phyloP scores from a whole-genome alignment of 2,113 vertebrate species.

The Cochlearius cochlearius region DNA sequence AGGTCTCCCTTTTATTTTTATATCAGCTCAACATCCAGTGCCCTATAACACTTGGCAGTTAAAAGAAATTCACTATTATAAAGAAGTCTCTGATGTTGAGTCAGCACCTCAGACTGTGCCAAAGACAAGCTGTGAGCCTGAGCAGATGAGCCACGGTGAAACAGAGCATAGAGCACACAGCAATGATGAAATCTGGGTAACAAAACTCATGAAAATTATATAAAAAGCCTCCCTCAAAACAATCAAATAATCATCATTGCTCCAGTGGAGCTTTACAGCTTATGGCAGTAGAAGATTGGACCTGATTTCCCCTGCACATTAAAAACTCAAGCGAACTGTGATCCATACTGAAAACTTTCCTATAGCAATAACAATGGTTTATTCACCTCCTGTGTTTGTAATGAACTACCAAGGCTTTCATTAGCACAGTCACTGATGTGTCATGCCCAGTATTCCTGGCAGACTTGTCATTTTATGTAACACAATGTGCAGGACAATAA shows the following conservation, averaged over 20 bases:
- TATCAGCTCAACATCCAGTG: conserved; percentile 1
- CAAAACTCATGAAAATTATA: background rate
- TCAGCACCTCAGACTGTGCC: conserved; percentile 20
- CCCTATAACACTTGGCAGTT: conserved; percentile 22
- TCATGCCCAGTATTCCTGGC: conserved; percentile 42
- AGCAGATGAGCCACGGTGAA: background rate
- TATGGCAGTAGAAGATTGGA: background rate
- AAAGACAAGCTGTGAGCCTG: conserved; percentile 4
- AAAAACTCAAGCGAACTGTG: rapidly evolving
- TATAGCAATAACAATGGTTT: conserved; percentile 13
- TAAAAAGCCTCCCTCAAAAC: background rate
- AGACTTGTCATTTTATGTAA: conserved; percentile 39
- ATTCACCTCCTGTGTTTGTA: conserved; percentile 47
- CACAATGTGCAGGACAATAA: background rate
- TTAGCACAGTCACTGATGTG: conserved; percentile 39
- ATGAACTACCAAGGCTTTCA: conserved; percentile 7
- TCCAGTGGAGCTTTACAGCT: background rate
- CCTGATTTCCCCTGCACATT: background rate
- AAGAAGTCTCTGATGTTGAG: conserved; percentile 11
- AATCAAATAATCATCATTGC: background rate
- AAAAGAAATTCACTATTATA: background rate
- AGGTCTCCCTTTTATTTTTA: conserved; percentile 30
- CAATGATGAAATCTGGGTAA: background rate
- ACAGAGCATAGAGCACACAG: background rate
- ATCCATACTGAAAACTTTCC: background rate